Conservation (phyloP, 2,888 invertebrate species). For the Cephus sareptanus region DNA sequence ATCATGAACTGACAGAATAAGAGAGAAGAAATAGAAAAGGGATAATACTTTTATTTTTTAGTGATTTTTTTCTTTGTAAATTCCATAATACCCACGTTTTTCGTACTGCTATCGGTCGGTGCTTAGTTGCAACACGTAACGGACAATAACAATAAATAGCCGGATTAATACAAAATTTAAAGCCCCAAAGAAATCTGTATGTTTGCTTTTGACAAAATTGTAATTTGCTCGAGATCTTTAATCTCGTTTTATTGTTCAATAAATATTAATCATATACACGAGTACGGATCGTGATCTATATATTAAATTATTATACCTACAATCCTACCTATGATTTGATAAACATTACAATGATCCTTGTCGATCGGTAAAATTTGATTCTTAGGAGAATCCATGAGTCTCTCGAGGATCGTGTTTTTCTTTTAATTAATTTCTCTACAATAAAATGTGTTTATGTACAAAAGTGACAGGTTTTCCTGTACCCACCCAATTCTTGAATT, state of each 20-base stretch:
- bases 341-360: background rate
- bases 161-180: background rate
- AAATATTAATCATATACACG: background rate
- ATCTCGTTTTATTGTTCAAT: constrained; percentile 1
- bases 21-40: background rate
- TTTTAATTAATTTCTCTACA: background rate
- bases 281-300: background rate
- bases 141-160: background rate
- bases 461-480: constrained; percentile 28
- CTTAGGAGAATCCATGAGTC: background rate
- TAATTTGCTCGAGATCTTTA: background rate
- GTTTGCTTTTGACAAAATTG: background rate
- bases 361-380: background rate
- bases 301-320: background rate
- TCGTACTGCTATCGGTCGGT: background rate
- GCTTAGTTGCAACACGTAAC: background rate
- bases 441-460: constrained; percentile 37
- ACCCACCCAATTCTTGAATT: constrained; percentile 17
- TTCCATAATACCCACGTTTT: too few species aligned
- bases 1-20: background rate
- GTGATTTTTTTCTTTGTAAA: background rate
- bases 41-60: background rate
- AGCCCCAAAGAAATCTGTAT: background rate
- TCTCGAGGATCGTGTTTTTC: background rate
- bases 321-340: background rate